phyloP scores from a whole-genome alignment of 2,888 invertebrate genomes.

The Acrocyrtus sp. region DNA sequence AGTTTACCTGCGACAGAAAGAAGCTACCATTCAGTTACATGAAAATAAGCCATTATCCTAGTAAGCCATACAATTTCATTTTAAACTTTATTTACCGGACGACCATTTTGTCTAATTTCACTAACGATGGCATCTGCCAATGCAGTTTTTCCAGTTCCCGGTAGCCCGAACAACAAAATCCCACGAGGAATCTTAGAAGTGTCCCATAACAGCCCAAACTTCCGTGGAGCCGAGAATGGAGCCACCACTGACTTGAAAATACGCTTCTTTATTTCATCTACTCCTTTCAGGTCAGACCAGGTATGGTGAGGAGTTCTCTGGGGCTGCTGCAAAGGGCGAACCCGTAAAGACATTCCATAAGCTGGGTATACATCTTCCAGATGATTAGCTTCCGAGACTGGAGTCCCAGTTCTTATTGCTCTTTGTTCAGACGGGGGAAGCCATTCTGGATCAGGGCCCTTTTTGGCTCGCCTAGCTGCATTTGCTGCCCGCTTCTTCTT shows the following conservation, averaged over 20 bases:
- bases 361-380: no score
- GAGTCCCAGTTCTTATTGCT: no score
- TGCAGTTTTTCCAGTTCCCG: conserved; percentile 25
- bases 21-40: no score
- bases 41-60: no score
- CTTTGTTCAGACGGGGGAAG: no score
- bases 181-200: conserved; percentile 2
- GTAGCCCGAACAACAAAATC: conserved; percentile 1
- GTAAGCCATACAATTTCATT: background rate
- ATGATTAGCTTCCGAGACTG: no score
- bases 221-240: background rate
- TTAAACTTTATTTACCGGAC: background rate
- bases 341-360: no score
- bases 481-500: no score
- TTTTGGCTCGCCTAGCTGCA: no score
- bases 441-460: no score
- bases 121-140: conserved; percentile 9
- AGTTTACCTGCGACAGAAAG: conserved; percentile 13
- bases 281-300: background rate
- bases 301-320: background rate
- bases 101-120: background rate
- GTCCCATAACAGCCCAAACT: background rate
- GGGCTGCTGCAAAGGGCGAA: no score
- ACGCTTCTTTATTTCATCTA: background rate
- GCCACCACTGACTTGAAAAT: background rate